Evolutionary conservation across 2,888 invertebrate species (phyloP).

Genomic region (Drosophila algonquin): DNA sequence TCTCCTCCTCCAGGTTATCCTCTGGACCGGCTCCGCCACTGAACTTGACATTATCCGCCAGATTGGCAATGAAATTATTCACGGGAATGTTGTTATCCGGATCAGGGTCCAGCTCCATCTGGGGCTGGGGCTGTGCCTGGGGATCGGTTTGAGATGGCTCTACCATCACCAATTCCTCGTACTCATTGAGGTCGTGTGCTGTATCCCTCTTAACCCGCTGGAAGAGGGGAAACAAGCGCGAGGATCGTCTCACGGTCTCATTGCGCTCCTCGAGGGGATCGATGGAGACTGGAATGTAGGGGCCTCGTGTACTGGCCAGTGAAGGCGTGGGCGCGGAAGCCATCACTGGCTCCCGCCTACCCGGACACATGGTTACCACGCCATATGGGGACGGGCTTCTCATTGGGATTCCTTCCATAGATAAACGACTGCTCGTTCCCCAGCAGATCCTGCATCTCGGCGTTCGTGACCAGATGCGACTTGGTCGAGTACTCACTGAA

Average conservation of each 20-base stretch:
- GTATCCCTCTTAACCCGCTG: constrained; percentile 70
- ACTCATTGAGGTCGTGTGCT: constrained; percentile 41
- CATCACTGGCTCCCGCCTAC: constrained; percentile 18
- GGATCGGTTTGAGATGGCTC: constrained; percentile 15
- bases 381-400: constrained; percentile 86
- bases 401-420: constrained; percentile 86
- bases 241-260: constrained; percentile 78
- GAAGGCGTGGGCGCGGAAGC: constrained; percentile 5
- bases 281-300: constrained; percentile 82
- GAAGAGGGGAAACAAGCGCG: constrained; percentile 79
- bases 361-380: constrained; percentile 85
- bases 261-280: constrained; percentile 74
- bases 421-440: constrained; percentile 85
- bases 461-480: constrained; percentile 85
- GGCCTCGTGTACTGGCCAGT: constrained; percentile 71
- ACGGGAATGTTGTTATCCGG: constrained; percentile 63
- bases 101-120: constrained; percentile 36
- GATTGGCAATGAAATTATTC: constrained; percentile 82
- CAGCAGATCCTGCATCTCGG: constrained; percentile 82
- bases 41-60: constrained; percentile 83
- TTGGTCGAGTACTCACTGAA: constrained; percentile 83
- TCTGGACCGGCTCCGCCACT: constrained; percentile 71
- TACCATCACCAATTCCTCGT: constrained; percentile 61
- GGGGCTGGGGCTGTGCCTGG: neutral
- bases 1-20: constrained; percentile 75